These are phyloP conservation scores for Tarsius wallacei DNA, from an alignment of 2,797 vertebrate species.

Conservation along the genomic window DNA sequence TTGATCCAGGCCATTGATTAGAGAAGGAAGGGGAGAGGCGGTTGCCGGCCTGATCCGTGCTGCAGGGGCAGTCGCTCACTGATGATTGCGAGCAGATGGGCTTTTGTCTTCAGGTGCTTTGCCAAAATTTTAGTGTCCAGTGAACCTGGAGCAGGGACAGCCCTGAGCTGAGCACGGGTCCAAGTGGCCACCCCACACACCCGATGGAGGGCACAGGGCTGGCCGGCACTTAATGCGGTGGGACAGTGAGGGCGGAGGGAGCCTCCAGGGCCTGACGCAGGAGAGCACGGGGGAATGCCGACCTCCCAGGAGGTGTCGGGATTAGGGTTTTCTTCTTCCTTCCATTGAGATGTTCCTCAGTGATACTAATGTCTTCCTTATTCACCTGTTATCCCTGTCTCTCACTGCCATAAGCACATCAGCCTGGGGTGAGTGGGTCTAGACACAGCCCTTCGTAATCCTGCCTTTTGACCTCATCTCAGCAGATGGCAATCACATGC, in stretches of 20 bases:
- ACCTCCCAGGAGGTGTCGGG: neutral
- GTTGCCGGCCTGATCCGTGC: neutral
- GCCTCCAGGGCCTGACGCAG: neutral
- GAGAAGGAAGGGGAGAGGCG: neutral
- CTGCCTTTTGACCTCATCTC: neutral
- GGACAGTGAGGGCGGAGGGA: neutral
- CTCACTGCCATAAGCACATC: neutral
- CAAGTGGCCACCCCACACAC: neutral
- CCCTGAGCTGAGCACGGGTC: neutral
- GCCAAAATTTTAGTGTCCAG: neutral
- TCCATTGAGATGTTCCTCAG: neutral
- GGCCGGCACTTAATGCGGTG: fast-evolving
- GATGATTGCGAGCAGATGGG: neutral
- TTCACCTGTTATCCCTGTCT: neutral
- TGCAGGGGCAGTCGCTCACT: neutral
- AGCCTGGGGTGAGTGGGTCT: neutral
- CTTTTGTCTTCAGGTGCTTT: conserved; percentile 62
- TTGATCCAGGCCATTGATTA: neutral
- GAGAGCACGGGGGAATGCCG: neutral
- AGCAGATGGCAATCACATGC: neutral
- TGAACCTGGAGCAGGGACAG: neutral
- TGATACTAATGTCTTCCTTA: neutral
- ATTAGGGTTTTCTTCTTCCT: conserved; percentile 14
- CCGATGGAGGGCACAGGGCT: neutral
- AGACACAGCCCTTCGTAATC: neutral